Conservation (phyloP, 2,888 invertebrate species). For the Drosophila subsilvestris region DNA sequence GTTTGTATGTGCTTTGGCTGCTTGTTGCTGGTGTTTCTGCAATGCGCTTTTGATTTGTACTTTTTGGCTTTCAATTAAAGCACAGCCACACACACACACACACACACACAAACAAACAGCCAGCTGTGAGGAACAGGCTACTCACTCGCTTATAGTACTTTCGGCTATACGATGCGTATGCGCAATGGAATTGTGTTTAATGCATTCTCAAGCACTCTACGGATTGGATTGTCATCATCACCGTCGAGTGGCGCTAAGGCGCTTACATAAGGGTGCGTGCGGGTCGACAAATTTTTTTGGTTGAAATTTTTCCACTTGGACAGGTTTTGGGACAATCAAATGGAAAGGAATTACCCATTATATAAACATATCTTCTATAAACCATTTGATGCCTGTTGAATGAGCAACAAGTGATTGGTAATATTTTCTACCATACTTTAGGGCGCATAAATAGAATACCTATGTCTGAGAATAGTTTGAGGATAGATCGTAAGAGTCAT, state of each 20-base stretch:
- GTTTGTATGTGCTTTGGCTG: slow-evolving; percentile 16
- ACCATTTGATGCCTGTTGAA: neutral
- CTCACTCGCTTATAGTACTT: no score
- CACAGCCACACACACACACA: slow-evolving; percentile 25
- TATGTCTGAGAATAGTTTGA: neutral
- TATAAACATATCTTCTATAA: neutral
- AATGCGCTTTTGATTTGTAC: slow-evolving; percentile 69
- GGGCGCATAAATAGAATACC: neutral
- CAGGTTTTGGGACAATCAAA: neutral
- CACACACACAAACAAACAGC: neutral
- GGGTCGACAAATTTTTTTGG: neutral
- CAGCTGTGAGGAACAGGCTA: slow-evolving; percentile 2
- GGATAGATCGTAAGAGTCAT: no score
- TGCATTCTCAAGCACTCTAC: slow-evolving; percentile 37
- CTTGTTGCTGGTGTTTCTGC: slow-evolving; percentile 51
- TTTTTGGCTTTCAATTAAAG: slow-evolving; percentile 67
- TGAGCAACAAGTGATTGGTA: neutral
- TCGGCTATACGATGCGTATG: slow-evolving; percentile 37
- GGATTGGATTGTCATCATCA: neutral
- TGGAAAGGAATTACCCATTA: neutral
- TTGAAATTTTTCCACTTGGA: neutral
- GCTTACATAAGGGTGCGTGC: slow-evolving; percentile 7
- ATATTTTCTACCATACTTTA: neutral
- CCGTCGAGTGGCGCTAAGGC: no score
- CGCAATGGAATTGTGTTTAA: slow-evolving; percentile 15